Conservation (phyloP, 92 coral and sea anemone genomes). For the Desmophyllum pertusum region DNA sequence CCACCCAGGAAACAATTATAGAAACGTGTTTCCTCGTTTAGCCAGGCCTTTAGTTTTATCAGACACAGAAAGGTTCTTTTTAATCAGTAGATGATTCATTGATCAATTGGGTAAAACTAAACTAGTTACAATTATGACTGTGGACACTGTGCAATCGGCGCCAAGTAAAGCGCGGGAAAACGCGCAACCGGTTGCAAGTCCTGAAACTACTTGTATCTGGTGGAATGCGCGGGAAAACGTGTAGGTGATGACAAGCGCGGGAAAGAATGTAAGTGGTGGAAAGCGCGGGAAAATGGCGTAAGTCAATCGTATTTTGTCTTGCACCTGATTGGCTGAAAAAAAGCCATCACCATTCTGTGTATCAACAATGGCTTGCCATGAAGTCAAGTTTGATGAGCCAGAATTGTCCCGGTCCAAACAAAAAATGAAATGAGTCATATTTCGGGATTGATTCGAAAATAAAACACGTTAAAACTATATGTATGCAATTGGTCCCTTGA, state of each 20-base stretch:
- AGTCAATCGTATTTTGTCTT: background rate
- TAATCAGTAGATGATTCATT: background rate
- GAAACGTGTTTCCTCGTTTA: too few species aligned
- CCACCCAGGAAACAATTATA: too few species aligned
- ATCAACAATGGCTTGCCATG: background rate
- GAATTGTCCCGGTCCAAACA: too few species aligned
- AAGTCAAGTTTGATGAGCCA: too few species aligned
- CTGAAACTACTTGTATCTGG: too few species aligned
- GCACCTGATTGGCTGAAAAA: background rate
- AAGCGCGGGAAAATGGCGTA: background rate
- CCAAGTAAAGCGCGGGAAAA: background rate
- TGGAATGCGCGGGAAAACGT: background rate
- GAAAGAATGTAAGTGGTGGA: background rate
- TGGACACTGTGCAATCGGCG: background rate
- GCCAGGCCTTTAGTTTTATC: too few species aligned
- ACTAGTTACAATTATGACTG: background rate
- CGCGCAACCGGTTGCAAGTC: background rate
- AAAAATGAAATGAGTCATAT: background rate
- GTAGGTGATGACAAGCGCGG: background rate
- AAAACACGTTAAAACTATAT: background rate
- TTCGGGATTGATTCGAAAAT: background rate
- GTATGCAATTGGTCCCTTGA: background rate
- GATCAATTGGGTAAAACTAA: background rate
- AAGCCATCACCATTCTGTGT: background rate
- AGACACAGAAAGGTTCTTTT: background rate